These are phyloP conservation scores for Pogonognathellus flavescens DNA, from an alignment of 1,140 invertebrate species.

Conservation along the genomic window DNA sequence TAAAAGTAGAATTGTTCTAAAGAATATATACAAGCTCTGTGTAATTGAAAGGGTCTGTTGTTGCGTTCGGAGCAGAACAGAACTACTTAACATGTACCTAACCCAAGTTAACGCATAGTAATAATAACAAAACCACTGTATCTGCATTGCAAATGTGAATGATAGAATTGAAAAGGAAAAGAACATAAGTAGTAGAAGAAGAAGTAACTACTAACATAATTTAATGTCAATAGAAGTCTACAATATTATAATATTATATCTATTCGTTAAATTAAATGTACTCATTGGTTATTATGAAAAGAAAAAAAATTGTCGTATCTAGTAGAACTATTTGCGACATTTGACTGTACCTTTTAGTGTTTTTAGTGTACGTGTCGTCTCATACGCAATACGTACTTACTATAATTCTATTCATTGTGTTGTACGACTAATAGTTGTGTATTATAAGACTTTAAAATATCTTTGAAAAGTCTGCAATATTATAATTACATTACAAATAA, in stretches of 20 bases:
- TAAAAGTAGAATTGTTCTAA: no score
- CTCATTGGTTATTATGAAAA: no score
- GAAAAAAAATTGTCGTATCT: not conserved
- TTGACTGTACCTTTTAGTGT: slow-evolving; percentile 12
- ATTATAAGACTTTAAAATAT: slow-evolving; percentile 43
- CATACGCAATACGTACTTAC: not conserved
- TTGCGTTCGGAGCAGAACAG: no score
- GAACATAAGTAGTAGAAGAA: no score
- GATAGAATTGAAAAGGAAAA: no score
- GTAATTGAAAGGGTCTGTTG: no score
- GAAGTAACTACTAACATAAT: not conserved
- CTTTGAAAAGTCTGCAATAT: slow-evolving; percentile 4
- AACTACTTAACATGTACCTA: slow-evolving; percentile 43
- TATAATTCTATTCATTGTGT: slow-evolving; percentile 3
- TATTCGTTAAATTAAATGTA: no score
- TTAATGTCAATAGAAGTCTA: not conserved
- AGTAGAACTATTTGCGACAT: not conserved
- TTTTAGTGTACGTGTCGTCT: not conserved
- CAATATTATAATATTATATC: not conserved
- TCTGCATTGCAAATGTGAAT: not conserved
- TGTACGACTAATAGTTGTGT: slow-evolving; percentile 31
- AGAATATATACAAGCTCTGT: no score
- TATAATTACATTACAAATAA: slow-evolving; percentile 1
- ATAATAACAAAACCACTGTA: not conserved
- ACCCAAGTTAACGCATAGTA: slow-evolving; percentile 21